Conservation (phyloP, 2,888 invertebrate species). For the Epistrophe grossulariae region DNA sequence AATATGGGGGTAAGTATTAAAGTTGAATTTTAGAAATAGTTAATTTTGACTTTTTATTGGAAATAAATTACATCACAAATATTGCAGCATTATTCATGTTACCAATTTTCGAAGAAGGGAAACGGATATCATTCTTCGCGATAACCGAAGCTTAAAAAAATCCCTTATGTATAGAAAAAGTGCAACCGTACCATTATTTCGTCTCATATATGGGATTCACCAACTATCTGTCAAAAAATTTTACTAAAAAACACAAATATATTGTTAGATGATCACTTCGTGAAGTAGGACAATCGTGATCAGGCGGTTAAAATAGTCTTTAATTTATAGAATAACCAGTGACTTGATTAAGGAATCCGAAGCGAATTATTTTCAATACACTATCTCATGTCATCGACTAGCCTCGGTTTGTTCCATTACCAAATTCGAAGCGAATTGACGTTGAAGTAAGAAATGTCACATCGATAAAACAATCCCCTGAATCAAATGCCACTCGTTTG, state of each 20-base stretch:
- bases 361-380: background rate
- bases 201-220: background rate
- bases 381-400: background rate
- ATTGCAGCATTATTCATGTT: no score
- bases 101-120: no score
- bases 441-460: slow-evolving; percentile 19
- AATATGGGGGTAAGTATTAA: no score
- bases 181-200: background rate
- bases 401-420: background rate
- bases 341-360: background rate
- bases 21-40: no score
- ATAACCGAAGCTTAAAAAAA: no score
- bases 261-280: slow-evolving; percentile 54
- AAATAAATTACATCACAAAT: no score
- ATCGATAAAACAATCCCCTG: background rate
- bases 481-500: background rate
- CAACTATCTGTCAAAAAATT: background rate
- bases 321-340: slow-evolving; percentile 26
- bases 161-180: background rate
- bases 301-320: slow-evolving; percentile 54
- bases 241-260: slow-evolving; percentile 14
- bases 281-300: slow-evolving; percentile 69
- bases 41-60: no score
- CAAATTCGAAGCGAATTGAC: background rate
- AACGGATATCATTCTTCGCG: no score